Conservation (phyloP, 2,113 vertebrate genomes). For the Mirounga angustirostris region DNA sequence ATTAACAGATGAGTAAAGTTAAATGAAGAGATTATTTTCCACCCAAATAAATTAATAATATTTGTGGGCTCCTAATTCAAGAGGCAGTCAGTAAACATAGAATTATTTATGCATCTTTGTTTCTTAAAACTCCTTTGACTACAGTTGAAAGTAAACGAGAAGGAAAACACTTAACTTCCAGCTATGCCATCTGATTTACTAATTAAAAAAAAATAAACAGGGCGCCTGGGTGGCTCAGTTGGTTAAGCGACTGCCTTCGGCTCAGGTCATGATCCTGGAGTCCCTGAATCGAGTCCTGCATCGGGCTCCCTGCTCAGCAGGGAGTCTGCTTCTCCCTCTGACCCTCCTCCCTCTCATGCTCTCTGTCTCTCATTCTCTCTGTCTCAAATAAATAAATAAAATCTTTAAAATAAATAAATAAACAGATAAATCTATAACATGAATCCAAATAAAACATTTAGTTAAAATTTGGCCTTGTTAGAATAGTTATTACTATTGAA, state of each 20-base stretch:
- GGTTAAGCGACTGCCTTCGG: no score
- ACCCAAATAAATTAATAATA: background rate
- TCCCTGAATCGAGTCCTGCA: no score
- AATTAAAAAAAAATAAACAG: background rate
- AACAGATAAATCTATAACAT: constrained; percentile 27
- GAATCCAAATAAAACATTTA: constrained; percentile 12
- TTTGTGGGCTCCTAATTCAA: background rate
- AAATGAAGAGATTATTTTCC: background rate
- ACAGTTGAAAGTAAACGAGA: background rate
- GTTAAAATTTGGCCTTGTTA: constrained; percentile 7
- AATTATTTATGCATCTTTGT: background rate
- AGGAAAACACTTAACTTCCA: background rate
- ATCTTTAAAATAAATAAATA: background rate
- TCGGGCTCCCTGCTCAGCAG: no score
- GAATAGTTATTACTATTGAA: constrained; percentile 55
- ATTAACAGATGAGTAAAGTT: background rate
- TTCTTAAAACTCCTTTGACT: background rate
- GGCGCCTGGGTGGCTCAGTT: no score
- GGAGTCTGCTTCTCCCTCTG: no score
- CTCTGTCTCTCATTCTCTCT: no score
- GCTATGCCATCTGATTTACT: background rate
- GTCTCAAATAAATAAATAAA: no score
- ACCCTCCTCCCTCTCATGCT: no score
- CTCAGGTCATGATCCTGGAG: no score
- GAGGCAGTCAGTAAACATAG: background rate